A percentile compares a stretch with the other conserved stretches of the same genome.
Conservation (phyloP, 2,113 vertebrate genomes). For the Myotis yumanensis region DNA sequence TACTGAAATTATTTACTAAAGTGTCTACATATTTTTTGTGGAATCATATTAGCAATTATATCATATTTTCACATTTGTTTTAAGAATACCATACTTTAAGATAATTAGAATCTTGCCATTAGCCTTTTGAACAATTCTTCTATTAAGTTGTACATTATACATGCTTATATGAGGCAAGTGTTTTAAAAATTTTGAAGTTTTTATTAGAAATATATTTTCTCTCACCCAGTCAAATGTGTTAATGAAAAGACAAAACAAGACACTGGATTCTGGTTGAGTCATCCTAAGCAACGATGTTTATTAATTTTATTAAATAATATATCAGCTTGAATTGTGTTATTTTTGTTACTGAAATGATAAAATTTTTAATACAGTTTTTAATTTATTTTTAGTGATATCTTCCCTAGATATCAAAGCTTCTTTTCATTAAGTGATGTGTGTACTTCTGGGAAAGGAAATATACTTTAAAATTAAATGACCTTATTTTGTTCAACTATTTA, state of each 20-base stretch:
- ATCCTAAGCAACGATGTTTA: background rate
- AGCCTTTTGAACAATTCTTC: background rate
- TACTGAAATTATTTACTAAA: conserved; percentile 1
- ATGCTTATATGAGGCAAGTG: background rate
- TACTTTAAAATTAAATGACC: background rate
- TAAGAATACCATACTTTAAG: background rate
- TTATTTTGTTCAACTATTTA: background rate
- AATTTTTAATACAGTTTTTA: background rate
- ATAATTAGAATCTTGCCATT: conserved; percentile 18
- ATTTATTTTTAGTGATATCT: background rate
- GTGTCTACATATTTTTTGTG: background rate
- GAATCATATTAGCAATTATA: background rate
- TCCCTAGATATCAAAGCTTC: background rate
- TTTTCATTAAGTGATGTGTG: background rate
- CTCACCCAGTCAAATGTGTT: background rate
- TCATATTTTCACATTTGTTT: conserved; percentile 2
- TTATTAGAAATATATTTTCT: conserved; percentile 17
- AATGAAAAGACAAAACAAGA: conserved; percentile 22
- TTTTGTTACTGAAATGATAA: background rate
- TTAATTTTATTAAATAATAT: background rate
- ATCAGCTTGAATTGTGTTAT: background rate
- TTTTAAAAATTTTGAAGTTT: conserved; percentile 34
- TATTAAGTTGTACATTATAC: background rate
- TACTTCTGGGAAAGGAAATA: background rate
- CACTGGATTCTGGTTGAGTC: background rate